Conservation (phyloP, 2,113 vertebrate genomes). For the Bubo blakistoni region DNA sequence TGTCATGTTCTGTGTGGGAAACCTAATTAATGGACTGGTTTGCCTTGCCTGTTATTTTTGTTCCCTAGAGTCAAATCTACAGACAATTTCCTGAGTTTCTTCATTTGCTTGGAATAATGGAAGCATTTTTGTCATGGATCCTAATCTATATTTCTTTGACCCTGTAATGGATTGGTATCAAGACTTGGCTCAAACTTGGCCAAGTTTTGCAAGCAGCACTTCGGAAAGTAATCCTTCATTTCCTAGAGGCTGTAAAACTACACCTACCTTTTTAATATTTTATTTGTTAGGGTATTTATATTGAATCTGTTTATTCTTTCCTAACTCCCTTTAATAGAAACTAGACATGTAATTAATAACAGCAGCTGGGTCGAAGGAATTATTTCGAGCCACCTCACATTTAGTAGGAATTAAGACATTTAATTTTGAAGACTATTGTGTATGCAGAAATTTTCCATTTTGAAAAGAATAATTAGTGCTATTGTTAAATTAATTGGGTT, state of each 20-base stretch:
- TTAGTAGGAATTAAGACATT: background rate
- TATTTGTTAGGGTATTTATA: background rate
- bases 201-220: background rate
- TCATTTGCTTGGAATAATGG: background rate
- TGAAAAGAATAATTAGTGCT: slow-evolving; percentile 19
- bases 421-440: slow-evolving; percentile 22
- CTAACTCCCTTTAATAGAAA: background rate
- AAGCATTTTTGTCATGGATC: background rate
- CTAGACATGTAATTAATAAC: background rate
- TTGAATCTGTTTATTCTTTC: background rate
- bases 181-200: background rate
- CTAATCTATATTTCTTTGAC: background rate
- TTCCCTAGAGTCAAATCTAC: background rate
- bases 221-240: background rate
- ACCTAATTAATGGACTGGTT: background rate
- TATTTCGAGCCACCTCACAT: background rate
- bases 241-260: background rate
- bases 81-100: background rate
- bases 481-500: slow-evolving; percentile 36
- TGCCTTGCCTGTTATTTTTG: background rate
- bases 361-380: slow-evolving; percentile 27
- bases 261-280: background rate
- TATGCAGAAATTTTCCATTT: slow-evolving; percentile 27
- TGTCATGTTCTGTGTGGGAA: background rate
- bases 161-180: background rate